These are phyloP conservation scores for Alexandromys fortis DNA, from an alignment of 2,113 vertebrate genomes.

Conservation along the genomic window DNA sequence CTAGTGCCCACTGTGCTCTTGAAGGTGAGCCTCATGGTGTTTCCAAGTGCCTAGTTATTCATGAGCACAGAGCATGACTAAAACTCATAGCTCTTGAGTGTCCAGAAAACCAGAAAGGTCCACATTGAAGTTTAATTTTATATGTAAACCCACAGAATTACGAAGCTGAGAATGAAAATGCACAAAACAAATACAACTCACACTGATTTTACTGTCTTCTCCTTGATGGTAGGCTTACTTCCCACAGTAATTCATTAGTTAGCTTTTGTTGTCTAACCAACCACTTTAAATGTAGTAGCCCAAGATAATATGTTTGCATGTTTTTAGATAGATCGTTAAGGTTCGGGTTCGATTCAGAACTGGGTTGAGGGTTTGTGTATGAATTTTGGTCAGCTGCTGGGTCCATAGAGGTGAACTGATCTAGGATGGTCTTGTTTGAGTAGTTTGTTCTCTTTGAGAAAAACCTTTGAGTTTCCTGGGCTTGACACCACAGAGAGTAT, in stretches of 20 bases:
- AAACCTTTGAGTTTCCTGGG: neutral
- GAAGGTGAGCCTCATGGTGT: neutral
- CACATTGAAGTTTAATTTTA: neutral
- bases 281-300: neutral
- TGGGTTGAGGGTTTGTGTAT: neutral
- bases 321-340: neutral
- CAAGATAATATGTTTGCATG: neutral
- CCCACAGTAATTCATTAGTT: neutral
- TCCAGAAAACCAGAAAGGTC: neutral
- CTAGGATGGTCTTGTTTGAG: too few species aligned
- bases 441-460: neutral
- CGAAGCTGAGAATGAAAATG: neutral
- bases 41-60: neutral
- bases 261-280: neutral
- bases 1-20: fast-evolving
- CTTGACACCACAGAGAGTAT: neutral
- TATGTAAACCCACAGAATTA: neutral
- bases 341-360: neutral
- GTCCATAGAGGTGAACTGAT: neutral
- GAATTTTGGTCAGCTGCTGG: neutral
- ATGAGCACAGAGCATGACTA: neutral
- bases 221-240: neutral
- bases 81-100: neutral
- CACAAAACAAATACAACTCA: neutral
- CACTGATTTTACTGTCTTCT: neutral